Evolutionary conservation across 2,888 invertebrate genomes (phyloP), one percentile per base, ranked within the genome.

Genomic region (Caenorhabditis japonica): DNA sequence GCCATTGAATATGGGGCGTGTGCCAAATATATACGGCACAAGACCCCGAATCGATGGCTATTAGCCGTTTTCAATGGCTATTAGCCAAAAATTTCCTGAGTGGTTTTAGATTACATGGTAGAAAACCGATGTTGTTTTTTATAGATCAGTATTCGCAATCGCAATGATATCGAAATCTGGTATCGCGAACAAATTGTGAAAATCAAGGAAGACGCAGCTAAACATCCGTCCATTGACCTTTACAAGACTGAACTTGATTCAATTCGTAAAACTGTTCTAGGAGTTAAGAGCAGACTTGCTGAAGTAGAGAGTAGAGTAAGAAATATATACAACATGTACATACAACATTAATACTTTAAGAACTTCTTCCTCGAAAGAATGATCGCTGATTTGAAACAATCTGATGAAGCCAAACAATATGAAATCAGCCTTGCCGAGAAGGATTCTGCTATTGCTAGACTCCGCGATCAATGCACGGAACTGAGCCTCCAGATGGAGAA

Each of bases 391-490:
- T 41, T 73, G 4, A 36, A 72, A 27, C 41, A 36, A 5, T 7
- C 46, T 10, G 66, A 66, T 10, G 66, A 66, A 17, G 30, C 49
- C 1, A 60, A 49, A 25, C 10, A 60, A 19, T 73, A 39, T n/a
- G 73, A 61, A 30, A 68, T 61, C 15, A 56, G 55, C 3, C 30
- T 73, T 12, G 53, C 59, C 0, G 73, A 66, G 27, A 73, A 61
- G 30, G 66, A 73, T 27, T 49, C 66, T n/a, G 36, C 36, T 2
- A 61, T 73, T 17, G 52, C 60, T 34, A 60, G 38, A 23, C 47
- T 73, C 7, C 55, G 60, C 15, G 73, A 66, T 5, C 73, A 73
- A 27, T 66, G 73, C 60, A 66, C 60, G n/a, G 66, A 73, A 36
- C 60, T 73, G 23, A 60, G 51, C 13, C 44, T 73, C 17, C 60